A percentile compares a stretch with the other conserved stretches of the same genome.
These are phyloP conservation scores for Odontomyia ornata DNA, from an alignment of 2,888 invertebrate species.

Conservation along the genomic window DNA sequence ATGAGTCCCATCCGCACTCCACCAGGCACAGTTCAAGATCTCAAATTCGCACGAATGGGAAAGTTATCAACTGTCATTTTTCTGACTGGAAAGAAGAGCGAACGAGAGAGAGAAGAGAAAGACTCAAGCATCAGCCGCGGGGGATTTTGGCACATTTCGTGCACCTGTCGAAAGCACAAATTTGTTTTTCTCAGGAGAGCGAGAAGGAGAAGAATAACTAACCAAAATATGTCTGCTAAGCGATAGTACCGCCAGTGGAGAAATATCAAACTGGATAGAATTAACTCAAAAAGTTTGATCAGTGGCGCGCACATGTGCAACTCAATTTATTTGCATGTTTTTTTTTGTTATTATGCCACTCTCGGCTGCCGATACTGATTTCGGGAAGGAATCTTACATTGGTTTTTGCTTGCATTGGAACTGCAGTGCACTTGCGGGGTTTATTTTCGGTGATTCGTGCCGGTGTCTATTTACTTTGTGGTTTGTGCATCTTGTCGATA, in stretches of 20 bases:
- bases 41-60: not conserved
- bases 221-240: not conserved
- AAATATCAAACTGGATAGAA: not conserved
- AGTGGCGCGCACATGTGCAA: conserved; percentile 20
- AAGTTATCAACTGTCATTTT: conserved; percentile 27
- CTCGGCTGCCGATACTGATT: not conserved
- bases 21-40: too few relatives aligned
- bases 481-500: too few relatives aligned
- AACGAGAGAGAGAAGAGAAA: conserved; percentile 1
- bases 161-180: not conserved
- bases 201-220: not conserved
- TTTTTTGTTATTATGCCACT: not conserved
- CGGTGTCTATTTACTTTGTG: not conserved
- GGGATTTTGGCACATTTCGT: not conserved
- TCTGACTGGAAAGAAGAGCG: conserved; percentile 18
- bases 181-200: too few relatives aligned
- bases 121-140: not conserved
- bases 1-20: not conserved
- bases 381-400: not conserved
- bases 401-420: not conserved
- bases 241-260: not conserved
- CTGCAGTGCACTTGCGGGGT: not conserved
- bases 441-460: not conserved
- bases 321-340: not conserved
- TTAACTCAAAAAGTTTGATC: not conserved